Conservation (phyloP, 2,888 invertebrate genomes). For the Phengaris arion region DNA sequence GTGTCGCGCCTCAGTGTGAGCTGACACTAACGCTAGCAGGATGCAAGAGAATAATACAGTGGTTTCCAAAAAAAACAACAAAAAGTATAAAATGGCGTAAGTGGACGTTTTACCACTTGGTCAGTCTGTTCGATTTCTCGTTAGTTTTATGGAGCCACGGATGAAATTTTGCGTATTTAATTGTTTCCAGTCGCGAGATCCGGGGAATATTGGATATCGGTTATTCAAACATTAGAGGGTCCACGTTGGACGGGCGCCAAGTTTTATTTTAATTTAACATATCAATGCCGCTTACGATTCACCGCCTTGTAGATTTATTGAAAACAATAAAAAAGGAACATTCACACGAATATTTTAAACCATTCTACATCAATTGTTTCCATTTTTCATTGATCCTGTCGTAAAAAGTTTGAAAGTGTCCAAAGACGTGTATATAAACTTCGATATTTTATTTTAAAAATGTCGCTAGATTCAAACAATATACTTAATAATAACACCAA, state of each 20-base stretch:
- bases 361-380: too few species aligned
- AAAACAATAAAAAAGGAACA: background rate
- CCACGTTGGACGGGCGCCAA: slow-evolving; percentile 38
- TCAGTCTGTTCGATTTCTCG: slow-evolving; percentile 29
- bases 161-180: slow-evolving; percentile 45
- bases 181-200: slow-evolving; percentile 42
- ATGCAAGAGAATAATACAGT: too few species aligned
- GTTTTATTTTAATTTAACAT: slow-evolving; percentile 33
- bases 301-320: background rate
- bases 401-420: too few species aligned
- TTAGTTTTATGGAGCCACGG: slow-evolving; percentile 41
- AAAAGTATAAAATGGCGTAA: slow-evolving; percentile 30
- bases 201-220: slow-evolving; percentile 44
- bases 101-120: slow-evolving; percentile 35
- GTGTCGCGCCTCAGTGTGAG: too few species aligned
- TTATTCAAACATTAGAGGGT: slow-evolving; percentile 41
- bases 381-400: too few species aligned
- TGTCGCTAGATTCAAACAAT: too few species aligned
- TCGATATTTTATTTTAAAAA: too few species aligned
- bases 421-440: too few species aligned
- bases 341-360: background rate
- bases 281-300: slow-evolving; percentile 22
- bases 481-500: too few species aligned
- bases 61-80: background rate
- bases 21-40: too few species aligned